phyloP scores from a whole-genome alignment of 2,888 invertebrate genomes.

The Microplitis deprimator region DNA sequence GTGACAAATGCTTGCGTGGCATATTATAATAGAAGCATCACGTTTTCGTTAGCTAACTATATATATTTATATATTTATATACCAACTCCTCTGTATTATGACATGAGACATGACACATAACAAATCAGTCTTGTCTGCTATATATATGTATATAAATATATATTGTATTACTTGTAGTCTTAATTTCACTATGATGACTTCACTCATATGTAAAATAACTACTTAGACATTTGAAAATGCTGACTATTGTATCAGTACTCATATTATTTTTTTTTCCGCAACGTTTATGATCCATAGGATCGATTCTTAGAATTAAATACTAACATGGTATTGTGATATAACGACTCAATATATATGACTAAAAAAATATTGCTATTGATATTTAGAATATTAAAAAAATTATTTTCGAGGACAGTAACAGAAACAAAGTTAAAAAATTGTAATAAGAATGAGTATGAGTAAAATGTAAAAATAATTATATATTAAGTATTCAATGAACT shows the following conservation, averaged over 20 bases:
- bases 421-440: too few species aligned
- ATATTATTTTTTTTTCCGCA: conserved; percentile 4
- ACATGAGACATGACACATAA: not conserved
- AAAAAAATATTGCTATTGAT: too few species aligned
- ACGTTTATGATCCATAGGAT: conserved; percentile 30
- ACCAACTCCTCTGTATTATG: not conserved
- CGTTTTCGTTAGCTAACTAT: conserved; percentile 14
- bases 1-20: conserved; percentile 12
- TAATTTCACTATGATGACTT: conserved; percentile 36
- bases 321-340: not conserved
- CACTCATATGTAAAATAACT: conserved; percentile 25
- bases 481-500: too few species aligned
- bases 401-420: too few species aligned
- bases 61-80: conserved; percentile 13
- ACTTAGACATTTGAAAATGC: conserved; percentile 32
- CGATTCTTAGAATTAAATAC: conserved; percentile 23
- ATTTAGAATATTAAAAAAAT: too few species aligned
- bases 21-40: conserved; percentile 15
- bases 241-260: conserved; percentile 26
- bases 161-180: conserved; percentile 4
- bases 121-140: conserved; percentile 1
- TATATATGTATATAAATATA: not conserved
- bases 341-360: too few species aligned
- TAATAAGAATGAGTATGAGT: too few species aligned
- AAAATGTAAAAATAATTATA: too few species aligned